Evolutionary conservation across 2,888 invertebrate genomes (phyloP), one percentile per base, ranked within the genome.

Genomic region (Cactoblastis cactorum): DNA sequence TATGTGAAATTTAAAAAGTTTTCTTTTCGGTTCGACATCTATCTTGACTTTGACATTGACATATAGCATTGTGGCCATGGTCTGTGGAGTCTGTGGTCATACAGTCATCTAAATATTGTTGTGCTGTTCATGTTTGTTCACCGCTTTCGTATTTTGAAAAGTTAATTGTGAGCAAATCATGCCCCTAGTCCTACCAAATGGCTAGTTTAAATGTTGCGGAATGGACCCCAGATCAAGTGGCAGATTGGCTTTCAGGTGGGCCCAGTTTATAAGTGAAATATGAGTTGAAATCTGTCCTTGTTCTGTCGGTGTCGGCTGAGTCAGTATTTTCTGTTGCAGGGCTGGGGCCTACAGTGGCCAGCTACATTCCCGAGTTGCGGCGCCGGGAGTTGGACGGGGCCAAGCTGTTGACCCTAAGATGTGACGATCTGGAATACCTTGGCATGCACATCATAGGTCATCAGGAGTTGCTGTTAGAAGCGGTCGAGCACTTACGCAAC

Each of bases 381-480:
- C 94, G 95, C 74, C 94, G 96, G 71, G 93, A 93, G 55, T 93
- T 98, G 37, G 94, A 94, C 71, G 98, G 97, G 5, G 91, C 94
- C 63, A 94, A 95, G 68, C 90, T 98, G 72, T 90, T 98, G 61
- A 94, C 94, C 75, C 91, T 98, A 67, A 93, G 96, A 53, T 94
- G 96, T 46, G 96, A 97, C 75, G 97, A 97, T 83, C 91, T 98
- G 57, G 95, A 96, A 72, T 93, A 95, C 74, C 91, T 98, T 50
- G 96, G 97, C 17, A 94, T 98, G 71, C 90, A 91, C 55, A 94
- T 95, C 74, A 93, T 98, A 56, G 98, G 98, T 8, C 98, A 98
- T 77, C 97, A 98, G 80, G 98, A 98, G 78, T 92, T 97, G 49
- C 93, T 98, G 57, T 90, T 98, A 41, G 97, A 98, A 80, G 97